phyloP scores from a whole-genome alignment of 1,140 invertebrate species.

The Drosophila trapezifrons region DNA sequence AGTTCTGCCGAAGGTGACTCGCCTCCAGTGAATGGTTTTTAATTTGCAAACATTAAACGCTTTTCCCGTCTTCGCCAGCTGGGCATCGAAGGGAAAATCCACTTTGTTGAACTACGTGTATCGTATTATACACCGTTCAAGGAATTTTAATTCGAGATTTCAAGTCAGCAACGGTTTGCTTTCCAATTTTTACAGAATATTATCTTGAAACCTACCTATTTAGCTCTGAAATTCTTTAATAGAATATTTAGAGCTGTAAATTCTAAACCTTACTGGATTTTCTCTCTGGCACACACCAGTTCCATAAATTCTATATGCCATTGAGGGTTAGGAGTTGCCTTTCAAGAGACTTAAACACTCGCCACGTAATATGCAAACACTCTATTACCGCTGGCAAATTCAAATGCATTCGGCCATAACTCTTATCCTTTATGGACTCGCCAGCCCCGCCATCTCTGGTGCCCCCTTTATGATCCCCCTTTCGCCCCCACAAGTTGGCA shows the following conservation, averaged over 20 bases:
- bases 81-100: slow-evolving; percentile 2
- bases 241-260: not conserved
- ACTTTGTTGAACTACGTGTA: slow-evolving; percentile 4
- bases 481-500: slow-evolving; percentile 66
- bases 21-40: slow-evolving; percentile 40
- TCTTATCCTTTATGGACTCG: slow-evolving; percentile 76
- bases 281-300: slow-evolving; percentile 1
- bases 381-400: slow-evolving; percentile 68
- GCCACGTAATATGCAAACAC: slow-evolving; percentile 43
- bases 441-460: not conserved
- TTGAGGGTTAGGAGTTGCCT: not conserved
- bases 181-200: too few species aligned
- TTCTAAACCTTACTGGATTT: slow-evolving; percentile 5
- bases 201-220: too few species aligned
- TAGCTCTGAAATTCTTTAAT: not conserved
- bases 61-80: not conserved
- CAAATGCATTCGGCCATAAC: slow-evolving; percentile 78
- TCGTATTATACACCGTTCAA: not conserved
- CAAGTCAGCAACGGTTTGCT: too few species aligned
- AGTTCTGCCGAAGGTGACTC: slow-evolving; percentile 28
- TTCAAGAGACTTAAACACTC: slow-evolving; percentile 33
- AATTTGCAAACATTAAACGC: slow-evolving; percentile 49
- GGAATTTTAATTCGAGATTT: not conserved
- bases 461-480: slow-evolving; percentile 5
- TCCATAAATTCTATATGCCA: slow-evolving; percentile 32